Percentiles rank a stretch among this genome's conserved stretches.
Conservation (phyloP, 2,113 vertebrate species). For the Gila orcuttii region DNA sequence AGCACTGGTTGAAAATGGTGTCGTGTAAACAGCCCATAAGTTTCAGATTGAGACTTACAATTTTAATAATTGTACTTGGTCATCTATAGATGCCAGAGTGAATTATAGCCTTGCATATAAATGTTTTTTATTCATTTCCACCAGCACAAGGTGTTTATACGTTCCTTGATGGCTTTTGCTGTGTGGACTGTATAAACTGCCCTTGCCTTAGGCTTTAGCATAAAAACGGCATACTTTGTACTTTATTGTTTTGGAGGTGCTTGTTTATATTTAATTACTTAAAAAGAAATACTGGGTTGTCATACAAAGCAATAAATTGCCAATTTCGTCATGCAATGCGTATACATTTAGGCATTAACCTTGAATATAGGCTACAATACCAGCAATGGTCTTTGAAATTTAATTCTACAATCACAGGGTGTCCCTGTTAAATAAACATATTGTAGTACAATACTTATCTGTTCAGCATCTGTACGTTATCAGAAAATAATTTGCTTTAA, state of each 20-base stretch:
- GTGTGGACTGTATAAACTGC: constrained; percentile 37
- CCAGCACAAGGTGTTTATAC: constrained; percentile 20
- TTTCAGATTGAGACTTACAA: neutral
- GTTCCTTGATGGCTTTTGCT: constrained; percentile 47
- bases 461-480: neutral
- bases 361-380: neutral
- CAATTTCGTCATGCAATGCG: neutral
- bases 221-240: constrained; percentile 37
- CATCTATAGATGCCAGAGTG: too few relatives aligned
- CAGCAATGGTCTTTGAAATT: neutral
- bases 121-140: constrained; percentile 23
- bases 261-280: constrained; percentile 52
- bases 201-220: constrained; percentile 50
- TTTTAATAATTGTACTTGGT: neutral
- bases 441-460: neutral
- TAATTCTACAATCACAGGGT: constrained; percentile 27
- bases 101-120: constrained; percentile 35
- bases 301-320: neutral
- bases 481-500: neutral
- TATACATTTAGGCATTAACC: constrained; percentile 23
- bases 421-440: neutral
- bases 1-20: too few relatives aligned
- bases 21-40: too few relatives aligned
- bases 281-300: neutral
- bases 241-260: constrained; percentile 22